Percentiles rank a stretch among this genome's conserved stretches.
These are phyloP conservation scores for Parazoanthus swiftii DNA, from an alignment of 92 coral and sea anemone genomes.

Conservation along the genomic window DNA sequence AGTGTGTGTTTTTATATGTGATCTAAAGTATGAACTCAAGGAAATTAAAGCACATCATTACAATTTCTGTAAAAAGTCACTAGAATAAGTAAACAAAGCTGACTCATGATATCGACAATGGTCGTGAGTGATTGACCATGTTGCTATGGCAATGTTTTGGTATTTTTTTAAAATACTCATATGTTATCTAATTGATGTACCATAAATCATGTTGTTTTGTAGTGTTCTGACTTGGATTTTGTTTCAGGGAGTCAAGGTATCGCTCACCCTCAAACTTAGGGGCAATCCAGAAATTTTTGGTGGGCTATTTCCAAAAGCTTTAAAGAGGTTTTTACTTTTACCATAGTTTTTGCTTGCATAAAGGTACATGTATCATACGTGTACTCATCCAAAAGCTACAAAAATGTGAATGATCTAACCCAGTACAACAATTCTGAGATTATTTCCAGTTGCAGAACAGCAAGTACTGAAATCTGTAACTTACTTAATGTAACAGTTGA, in stretches of 20 bases:
- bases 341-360: neutral
- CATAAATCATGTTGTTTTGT: too few species aligned
- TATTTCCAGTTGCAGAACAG: constrained; percentile 16
- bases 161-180: too few species aligned
- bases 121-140: too few species aligned
- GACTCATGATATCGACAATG: too few species aligned
- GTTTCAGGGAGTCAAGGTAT: neutral
- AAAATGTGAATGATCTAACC: neutral
- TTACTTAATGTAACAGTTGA: constrained; percentile 23
- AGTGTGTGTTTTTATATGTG: too few species aligned
- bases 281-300: constrained; percentile 1
- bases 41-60: too few species aligned
- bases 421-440: constrained; percentile 18
- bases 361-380: neutral
- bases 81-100: too few species aligned
- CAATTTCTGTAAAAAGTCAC: too few species aligned
- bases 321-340: constrained; percentile 1
- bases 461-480: constrained; percentile 18
- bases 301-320: neutral
- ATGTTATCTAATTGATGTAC: too few species aligned
- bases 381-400: neutral
- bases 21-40: too few species aligned
- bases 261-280: neutral
- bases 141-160: too few species aligned
- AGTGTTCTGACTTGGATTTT: neutral